Conservation (phyloP, 2,113 vertebrate species). For the Pygoscelis adeliae region DNA sequence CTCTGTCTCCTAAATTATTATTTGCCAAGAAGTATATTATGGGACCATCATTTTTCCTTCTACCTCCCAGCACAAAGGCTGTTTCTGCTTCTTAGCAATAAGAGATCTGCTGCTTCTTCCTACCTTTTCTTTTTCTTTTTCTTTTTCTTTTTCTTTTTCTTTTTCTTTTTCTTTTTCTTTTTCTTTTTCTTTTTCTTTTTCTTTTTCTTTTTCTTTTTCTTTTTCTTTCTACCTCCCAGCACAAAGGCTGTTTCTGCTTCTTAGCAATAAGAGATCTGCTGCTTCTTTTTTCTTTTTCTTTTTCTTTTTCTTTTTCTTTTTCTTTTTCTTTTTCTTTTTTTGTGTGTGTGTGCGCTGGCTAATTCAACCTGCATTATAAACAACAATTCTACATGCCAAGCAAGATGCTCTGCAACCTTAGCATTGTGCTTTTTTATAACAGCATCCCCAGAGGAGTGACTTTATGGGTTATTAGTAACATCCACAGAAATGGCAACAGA, state of each 20-base stretch:
- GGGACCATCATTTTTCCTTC: slow-evolving; percentile 19
- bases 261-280: not conserved
- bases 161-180: not conserved
- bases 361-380: slow-evolving; percentile 41
- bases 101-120: not conserved
- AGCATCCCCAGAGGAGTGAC: slow-evolving; percentile 6
- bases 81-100: not conserved
- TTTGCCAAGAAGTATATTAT: slow-evolving; percentile 54
- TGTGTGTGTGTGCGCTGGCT: not conserved
- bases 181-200: not conserved
- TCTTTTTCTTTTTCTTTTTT: too few relatives aligned
- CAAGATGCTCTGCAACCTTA: slow-evolving; percentile 20
- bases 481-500: slow-evolving; percentile 7
- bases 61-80: not conserved
- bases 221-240: slow-evolving; percentile 11
- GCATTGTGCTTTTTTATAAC: not conserved
- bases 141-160: too few relatives aligned
- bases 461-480: slow-evolving; percentile 31
- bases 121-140: not conserved
- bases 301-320: not conserved
- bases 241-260: not conserved
- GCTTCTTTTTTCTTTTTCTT: not conserved
- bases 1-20: slow-evolving; percentile 41
- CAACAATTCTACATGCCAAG: slow-evolving; percentile 10
- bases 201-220: not conserved